Evolutionary conservation across 2,113 vertebrate genomes (phyloP), one percentile per base, ranked within the genome.

Genomic region (Cichladusa arquata): DNA sequence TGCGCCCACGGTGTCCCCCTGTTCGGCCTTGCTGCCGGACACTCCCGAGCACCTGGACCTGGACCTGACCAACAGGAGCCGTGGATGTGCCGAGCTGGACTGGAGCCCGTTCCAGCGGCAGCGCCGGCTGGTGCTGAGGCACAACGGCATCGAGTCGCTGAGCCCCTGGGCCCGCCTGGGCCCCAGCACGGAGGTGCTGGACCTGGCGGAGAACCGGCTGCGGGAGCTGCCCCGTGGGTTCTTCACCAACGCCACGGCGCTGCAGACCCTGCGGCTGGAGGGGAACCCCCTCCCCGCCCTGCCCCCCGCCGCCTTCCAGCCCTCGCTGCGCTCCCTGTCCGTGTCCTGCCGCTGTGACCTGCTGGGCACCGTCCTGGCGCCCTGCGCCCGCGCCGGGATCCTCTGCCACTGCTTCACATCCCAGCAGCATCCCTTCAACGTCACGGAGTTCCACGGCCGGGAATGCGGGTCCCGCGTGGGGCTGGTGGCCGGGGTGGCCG

Each of bases 401-500:
- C 2, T 0, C 0, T 92, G 87, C 72, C 8, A 0, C 2, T 96
- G 95, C 58, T 0, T 11, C 31, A 2, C 5, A 0, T 0, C 44
- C 22, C 23, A 0, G 2, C 0, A 1, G 3, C 0, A 3, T 1
- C 0, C 0, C 65, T 5, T 16, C 36, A 74, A 69, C 4, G 15
- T 36, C 40, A 50, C 73, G 9, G 18, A 44, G 0, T 95, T 82
- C 74, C 13, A 92, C 11, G 4, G 3, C 11, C 33, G 4, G 19
- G 2, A 34, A 0, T 88, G 82, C 38, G 9, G 0, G 5, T 8
- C 7, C 6, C 0, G 11, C 2, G 25, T 1, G 19, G 31, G 6
- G 22, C 14, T 79, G 36, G 51, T 38, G 42, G 62, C 72, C 12
- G 62, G 76, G 0, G 3, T 40, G 36, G 38, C 56, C 1, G 61